phyloP scores from a whole-genome alignment of 2,113 vertebrate genomes.

The Hyperoodon ampullatus region DNA sequence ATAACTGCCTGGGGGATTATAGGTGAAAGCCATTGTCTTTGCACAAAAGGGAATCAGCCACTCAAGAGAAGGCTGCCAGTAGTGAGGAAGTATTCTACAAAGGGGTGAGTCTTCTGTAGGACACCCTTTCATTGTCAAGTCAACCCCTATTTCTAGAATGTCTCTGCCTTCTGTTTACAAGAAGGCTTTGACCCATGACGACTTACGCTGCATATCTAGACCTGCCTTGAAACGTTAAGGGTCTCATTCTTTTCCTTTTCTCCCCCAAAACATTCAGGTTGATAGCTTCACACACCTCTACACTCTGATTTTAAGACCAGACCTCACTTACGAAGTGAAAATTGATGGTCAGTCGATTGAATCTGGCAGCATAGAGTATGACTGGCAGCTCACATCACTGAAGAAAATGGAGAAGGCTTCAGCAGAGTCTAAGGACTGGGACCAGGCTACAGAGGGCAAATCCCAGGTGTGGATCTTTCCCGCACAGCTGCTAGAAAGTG shows the following conservation, averaged over 20 bases:
- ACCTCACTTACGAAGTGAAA: constrained; percentile 90
- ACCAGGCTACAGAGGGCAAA: constrained; percentile 83
- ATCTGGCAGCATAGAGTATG: constrained; percentile 88
- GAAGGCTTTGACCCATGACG: background rate
- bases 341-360: constrained; percentile 88
- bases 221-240: rapidly evolving
- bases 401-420: constrained; percentile 87
- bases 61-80: background rate
- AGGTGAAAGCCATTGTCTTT: background rate
- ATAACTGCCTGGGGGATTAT: background rate
- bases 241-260: background rate
- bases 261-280: constrained; percentile 81
- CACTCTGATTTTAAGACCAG: constrained; percentile 89
- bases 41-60: background rate
- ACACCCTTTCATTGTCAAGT: background rate
- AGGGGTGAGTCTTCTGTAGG: background rate
- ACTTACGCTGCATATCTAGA: background rate
- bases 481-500: background rate
- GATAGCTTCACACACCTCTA: constrained; percentile 91
- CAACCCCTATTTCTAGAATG: background rate
- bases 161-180: background rate
- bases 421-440: constrained; percentile 85
- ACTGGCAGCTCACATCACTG: constrained; percentile 89
- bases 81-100: background rate
- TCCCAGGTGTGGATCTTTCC: constrained; percentile 83